Base-by-base conservation (phyloP, 2,888 invertebrate genomes). In the Drosophila nigricruria region DNA sequence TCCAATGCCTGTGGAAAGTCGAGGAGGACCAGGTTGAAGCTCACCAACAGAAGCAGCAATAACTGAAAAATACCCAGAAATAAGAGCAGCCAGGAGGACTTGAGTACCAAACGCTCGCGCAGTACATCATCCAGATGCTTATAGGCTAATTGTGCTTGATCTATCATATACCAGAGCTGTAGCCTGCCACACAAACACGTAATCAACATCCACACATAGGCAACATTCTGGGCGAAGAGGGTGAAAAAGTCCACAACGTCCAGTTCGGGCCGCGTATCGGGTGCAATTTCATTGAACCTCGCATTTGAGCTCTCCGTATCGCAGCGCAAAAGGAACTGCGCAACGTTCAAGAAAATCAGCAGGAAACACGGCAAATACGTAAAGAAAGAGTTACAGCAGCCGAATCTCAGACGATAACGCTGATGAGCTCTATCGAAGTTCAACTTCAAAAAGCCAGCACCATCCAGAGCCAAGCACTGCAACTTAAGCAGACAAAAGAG, bases 401-500 rank as follows among this genome's bases (percentile, higher is more conserved):
- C 12, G 0, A 2, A 6, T 5, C 25, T 34, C 6, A 34, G 38
- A 4, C 60, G 18, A 45, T 69, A 82, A 2, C 36, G 25, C 23
- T 69, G 36, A 3, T 53, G 49, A 9, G 70, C 34, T 38, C 63
- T n/a, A 4, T 73, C 62, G 16, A 25, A 85, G 5, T 20, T 16
- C 0, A 83, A 5, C 12, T 67, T 61, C 18, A 81, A 14, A 14
- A 82, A 54, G 0, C 81, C 82, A 6, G 70, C 16, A 1, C 9
- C 25, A 8, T 65, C 27, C 25, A 81, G 59, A 0, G 70, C 5
- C 20, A 57, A 8, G 0, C 69, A 58, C 20, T 81, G 25, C 1
- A 64, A 16, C 25, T 68, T 50, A 0, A 77, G 36, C 27, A 69
- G 53, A 3, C 34, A n/a, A 30, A 40, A 54, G 1, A 86, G 50